Percentiles rank a stretch among this genome's conserved stretches.
Evolutionary conservation across 2,797 vertebrate genomes (phyloP).

Genomic region (Cheirogaleus major): DNA sequence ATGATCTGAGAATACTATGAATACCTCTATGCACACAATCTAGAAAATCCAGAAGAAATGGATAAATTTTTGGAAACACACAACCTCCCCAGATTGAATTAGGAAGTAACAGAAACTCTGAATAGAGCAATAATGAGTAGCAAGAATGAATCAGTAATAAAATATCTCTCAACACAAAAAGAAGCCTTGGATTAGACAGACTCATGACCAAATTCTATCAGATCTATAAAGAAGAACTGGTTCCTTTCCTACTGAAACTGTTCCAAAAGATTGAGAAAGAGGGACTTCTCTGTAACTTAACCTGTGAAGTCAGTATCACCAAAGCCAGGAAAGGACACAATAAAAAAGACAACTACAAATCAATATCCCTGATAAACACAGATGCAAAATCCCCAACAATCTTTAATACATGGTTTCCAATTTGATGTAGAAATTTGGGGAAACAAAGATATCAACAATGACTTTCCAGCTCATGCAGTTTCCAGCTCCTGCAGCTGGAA

Average conservation of each 20-base stretch:
- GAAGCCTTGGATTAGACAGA: not conserved
- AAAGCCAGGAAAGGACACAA: not conserved
- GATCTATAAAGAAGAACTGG: not conserved
- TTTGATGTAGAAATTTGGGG: not conserved
- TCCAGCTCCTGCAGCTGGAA: not conserved
- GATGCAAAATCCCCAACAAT: not conserved
- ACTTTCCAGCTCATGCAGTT: not conserved
- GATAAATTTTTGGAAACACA: not conserved
- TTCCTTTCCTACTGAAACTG: not conserved
- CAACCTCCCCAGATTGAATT: not conserved
- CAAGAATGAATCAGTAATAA: not conserved
- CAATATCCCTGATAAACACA: not conserved
- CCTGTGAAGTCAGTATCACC: not conserved
- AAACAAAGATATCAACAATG: not conserved
- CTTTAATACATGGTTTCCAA: not conserved
- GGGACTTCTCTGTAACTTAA: not conserved
- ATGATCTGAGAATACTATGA: not conserved
- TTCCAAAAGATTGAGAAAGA: not conserved
- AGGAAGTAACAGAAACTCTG: not conserved
- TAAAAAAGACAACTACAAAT: not conserved
- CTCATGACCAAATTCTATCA: not conserved
- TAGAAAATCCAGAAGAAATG: not conserved
- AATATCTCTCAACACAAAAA: not conserved
- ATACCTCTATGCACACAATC: not conserved
- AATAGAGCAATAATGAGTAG: not conserved